phyloP scores from a whole-genome alignment of 1,140 invertebrate genomes.

The Teleogryllus occipitalis region DNA sequence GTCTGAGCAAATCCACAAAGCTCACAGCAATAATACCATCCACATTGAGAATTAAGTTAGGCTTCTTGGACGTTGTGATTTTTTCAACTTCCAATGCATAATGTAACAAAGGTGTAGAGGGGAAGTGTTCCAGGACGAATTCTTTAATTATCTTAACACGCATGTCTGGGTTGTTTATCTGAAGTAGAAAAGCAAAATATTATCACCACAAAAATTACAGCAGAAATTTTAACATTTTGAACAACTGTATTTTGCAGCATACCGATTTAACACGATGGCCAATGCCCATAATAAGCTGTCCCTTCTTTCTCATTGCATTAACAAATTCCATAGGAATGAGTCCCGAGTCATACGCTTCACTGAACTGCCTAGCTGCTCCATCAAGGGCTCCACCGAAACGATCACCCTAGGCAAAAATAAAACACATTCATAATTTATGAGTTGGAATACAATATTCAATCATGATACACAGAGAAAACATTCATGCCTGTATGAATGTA shows the following conservation, averaged over 20 bases:
- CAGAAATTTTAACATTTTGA: not conserved
- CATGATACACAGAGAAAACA: not conserved
- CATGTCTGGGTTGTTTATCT: conserved; percentile 98
- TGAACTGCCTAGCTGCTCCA: conserved; percentile 92
- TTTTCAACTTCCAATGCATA: conserved; percentile 98
- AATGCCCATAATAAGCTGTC: conserved; percentile 98
- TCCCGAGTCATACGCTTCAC: conserved; percentile 87
- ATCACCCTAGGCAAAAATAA: conserved; percentile 63
- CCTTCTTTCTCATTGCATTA: conserved; percentile 93
- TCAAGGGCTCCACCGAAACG: conserved; percentile 97
- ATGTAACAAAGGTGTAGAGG: conserved; percentile 80
- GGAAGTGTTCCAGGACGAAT: conserved; percentile 90
- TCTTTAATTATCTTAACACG: conserved; percentile 94
- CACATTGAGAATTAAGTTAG: conserved; percentile 97
- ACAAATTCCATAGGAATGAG: conserved; percentile 98
- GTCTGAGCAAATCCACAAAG: conserved; percentile 92
- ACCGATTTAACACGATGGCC: conserved; percentile 95
- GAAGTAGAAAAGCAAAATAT: conserved; percentile 23
- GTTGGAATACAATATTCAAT: not conserved
- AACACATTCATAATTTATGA: not conserved
- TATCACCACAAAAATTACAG: not conserved
- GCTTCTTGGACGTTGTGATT: conserved; percentile 98
- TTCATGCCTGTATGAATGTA: too few relatives aligned
- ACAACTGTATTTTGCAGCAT: conserved; percentile 29
- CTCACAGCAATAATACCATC: conserved; percentile 96